phyloP scores from a whole-genome alignment of 2,888 invertebrate genomes.

The Nomada fabriciana region DNA sequence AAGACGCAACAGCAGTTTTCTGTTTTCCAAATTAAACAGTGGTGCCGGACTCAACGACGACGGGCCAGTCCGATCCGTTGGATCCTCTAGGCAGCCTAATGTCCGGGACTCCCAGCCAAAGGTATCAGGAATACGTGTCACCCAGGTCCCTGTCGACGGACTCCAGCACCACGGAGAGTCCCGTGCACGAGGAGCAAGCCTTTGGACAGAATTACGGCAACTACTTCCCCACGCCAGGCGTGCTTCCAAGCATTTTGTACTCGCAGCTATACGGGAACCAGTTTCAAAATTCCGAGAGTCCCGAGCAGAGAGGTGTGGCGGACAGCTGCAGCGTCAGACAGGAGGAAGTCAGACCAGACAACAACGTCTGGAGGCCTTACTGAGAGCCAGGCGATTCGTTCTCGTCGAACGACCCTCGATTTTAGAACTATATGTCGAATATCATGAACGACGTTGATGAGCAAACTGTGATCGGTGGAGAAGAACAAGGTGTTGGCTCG shows the following conservation, averaged over 20 bases:
- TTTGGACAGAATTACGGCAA: slow-evolving; percentile 87
- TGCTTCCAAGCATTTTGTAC: slow-evolving; percentile 92
- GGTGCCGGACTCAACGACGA: slow-evolving; percentile 90
- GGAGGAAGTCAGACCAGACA: slow-evolving; percentile 82
- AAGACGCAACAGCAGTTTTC: slow-evolving; percentile 16
- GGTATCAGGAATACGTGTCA: slow-evolving; percentile 83
- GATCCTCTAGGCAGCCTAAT: slow-evolving; percentile 81
- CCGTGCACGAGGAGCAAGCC: slow-evolving; percentile 91
- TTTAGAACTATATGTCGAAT: slow-evolving; percentile 18
- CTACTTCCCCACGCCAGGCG: slow-evolving; percentile 88
- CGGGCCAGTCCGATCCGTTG: slow-evolving; percentile 82
- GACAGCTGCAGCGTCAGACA: slow-evolving; percentile 81
- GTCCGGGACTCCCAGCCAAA: slow-evolving; percentile 77
- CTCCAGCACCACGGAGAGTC: slow-evolving; percentile 93
- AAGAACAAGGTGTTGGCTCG: slow-evolving; percentile 34
- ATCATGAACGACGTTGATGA: slow-evolving; percentile 22
- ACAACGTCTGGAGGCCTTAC: slow-evolving; percentile 83
- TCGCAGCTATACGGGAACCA: slow-evolving; percentile 91
- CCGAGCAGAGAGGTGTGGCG: slow-evolving; percentile 81
- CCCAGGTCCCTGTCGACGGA: slow-evolving; percentile 93
- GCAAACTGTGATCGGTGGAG: slow-evolving; percentile 60
- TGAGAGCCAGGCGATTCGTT: slow-evolving; percentile 66
- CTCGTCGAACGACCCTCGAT: slow-evolving; percentile 20
- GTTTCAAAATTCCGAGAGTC: slow-evolving; percentile 81
- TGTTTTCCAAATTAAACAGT: slow-evolving; percentile 51